Conservation (phyloP, 2,888 invertebrate species). For the Apoda limacodes region DNA sequence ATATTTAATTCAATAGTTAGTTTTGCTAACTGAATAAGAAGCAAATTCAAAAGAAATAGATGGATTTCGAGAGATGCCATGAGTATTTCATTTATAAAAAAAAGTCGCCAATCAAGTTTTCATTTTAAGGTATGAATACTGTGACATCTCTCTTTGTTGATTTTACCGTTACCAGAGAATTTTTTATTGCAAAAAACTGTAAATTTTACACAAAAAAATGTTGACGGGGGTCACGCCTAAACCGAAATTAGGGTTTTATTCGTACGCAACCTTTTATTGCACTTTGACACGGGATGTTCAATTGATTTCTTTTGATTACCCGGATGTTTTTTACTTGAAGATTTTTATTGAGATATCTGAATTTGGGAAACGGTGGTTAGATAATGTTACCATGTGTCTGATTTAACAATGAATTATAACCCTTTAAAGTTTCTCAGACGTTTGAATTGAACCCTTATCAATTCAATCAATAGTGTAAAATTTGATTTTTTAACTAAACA, state of each 20-base stretch:
- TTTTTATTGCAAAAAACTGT: slow-evolving; percentile 53
- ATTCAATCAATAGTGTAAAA: too few relatives aligned
- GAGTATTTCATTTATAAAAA: slow-evolving; percentile 38
- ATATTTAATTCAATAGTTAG: slow-evolving; percentile 29
- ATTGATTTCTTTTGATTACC: slow-evolving; percentile 51
- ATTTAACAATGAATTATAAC: slow-evolving; percentile 37
- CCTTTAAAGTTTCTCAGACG: too few relatives aligned
- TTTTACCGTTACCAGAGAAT: slow-evolving; percentile 47
- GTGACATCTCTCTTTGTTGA: slow-evolving; percentile 50
- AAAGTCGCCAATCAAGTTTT: slow-evolving; percentile 65
- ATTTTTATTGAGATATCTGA: slow-evolving; percentile 59
- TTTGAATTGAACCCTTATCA: too few relatives aligned
- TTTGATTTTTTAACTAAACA: too few relatives aligned
- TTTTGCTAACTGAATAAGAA: slow-evolving; percentile 31
- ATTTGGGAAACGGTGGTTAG: slow-evolving; percentile 54
- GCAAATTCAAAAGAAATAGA: slow-evolving; percentile 35
- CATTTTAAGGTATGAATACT: slow-evolving; percentile 54
- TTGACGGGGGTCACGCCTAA: slow-evolving; percentile 66
- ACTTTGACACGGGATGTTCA: slow-evolving; percentile 60
- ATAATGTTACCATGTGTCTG: slow-evolving; percentile 42
- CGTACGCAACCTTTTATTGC: slow-evolving; percentile 58
- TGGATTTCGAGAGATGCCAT: slow-evolving; percentile 48
- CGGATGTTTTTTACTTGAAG: slow-evolving; percentile 35
- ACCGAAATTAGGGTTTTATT: slow-evolving; percentile 64
- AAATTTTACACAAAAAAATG: slow-evolving; percentile 48